Conservation (phyloP, 1,140 invertebrate genomes). For the Cecropterus lyciades region DNA sequence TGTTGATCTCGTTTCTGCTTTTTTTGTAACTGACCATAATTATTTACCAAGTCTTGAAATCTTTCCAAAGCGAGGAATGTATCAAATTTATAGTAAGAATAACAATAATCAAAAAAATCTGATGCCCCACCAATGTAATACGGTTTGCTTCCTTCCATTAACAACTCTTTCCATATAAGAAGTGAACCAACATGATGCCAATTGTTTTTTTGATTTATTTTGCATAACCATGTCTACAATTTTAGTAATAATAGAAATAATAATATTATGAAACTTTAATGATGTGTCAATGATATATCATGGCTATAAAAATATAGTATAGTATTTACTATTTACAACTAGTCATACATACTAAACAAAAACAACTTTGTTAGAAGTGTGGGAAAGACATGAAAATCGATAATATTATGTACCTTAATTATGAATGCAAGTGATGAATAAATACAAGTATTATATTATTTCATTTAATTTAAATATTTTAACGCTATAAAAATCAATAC, state of each 20-base stretch:
- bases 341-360: no score
- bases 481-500: conserved; percentile 2
- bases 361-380: no score
- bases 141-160: conserved; percentile 77
- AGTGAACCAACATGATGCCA: conserved; percentile 81
- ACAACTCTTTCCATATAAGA: conserved; percentile 83
- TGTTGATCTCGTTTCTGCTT: conserved; percentile 51
- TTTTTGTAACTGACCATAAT: conserved; percentile 62
- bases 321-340: no score
- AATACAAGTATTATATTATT: no score
- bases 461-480: no score
- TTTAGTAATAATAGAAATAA: neutral
- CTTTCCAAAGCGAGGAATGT: conserved; percentile 68
- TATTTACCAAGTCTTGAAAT: conserved; percentile 67
- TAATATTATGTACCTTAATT: no score
- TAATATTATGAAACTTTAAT: neutral
- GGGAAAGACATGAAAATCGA: no score
- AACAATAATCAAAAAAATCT: conserved; percentile 85
- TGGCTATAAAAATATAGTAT: no score
- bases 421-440: no score
- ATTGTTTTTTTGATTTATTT: conserved; percentile 76
- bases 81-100: conserved; percentile 85
- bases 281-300: no score
- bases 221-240: conserved; percentile 72
- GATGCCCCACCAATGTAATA: conserved; percentile 81